Percentiles rank a stretch among this genome's conserved stretches.
Evolutionary conservation across 2,797 vertebrate genomes (phyloP).

Genomic region (Tenualosa thibaudeaui): DNA sequence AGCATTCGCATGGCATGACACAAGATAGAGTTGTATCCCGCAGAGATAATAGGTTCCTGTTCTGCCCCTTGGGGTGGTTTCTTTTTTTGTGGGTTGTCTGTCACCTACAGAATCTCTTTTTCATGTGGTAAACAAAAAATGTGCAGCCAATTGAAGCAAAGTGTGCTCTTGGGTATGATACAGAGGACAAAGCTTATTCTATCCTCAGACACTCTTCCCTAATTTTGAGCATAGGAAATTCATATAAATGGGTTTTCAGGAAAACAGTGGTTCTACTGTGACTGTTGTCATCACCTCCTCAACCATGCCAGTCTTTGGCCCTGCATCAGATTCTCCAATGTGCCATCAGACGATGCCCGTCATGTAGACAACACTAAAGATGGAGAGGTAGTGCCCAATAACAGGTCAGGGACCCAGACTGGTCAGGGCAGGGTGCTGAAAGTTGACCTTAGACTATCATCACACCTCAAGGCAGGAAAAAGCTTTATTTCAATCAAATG

Average conservation of each 20-base stretch:
- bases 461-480: too few species aligned
- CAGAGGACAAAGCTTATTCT: background rate
- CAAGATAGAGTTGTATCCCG: background rate
- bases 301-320: background rate
- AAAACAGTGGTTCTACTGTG: background rate
- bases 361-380: background rate
- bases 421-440: too few species aligned
- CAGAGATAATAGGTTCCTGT: conserved; percentile 5
- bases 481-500: too few species aligned
- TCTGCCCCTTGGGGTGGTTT: background rate
- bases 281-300: background rate
- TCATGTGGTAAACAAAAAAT: background rate
- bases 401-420: background rate
- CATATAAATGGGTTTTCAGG: background rate
- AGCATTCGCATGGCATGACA: background rate
- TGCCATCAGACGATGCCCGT: background rate
- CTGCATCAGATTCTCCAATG: background rate
- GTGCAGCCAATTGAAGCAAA: background rate
- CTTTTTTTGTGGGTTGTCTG: background rate
- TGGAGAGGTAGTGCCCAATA: background rate
- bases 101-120: background rate
- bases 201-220: background rate
- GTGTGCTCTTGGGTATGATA: background rate
- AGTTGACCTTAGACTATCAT: too few species aligned
- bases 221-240: background rate